Conservation (phyloP, 2,888 invertebrate genomes). For the Eustalomyia histrio region DNA sequence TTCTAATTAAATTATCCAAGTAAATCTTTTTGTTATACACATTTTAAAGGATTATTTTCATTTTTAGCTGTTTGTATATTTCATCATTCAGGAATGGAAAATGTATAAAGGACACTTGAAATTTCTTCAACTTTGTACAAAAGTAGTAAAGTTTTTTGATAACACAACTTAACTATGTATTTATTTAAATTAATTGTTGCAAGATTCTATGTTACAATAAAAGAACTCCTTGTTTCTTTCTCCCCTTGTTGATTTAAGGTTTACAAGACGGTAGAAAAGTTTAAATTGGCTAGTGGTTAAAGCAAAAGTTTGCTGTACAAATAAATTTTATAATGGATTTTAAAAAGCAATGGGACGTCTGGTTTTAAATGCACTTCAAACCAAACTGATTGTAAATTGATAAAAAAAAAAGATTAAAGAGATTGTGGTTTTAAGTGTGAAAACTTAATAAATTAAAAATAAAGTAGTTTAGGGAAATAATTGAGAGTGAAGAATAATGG, state of each 20-base stretch:
- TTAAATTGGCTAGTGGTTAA: neutral
- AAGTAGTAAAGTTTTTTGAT: conserved; percentile 32
- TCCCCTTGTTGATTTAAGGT: neutral
- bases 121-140: neutral
- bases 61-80: neutral
- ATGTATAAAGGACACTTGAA: conserved; percentile 10
- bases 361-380: neutral
- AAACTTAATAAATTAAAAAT: too few species aligned
- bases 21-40: conserved; percentile 18
- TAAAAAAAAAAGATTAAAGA: too few species aligned
- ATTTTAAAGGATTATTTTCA: conserved; percentile 27
- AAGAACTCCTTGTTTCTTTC: neutral
- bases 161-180: conserved; percentile 42
- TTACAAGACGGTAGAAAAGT: neutral
- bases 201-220: neutral
- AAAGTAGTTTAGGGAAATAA: too few species aligned
- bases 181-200: conserved; percentile 49
- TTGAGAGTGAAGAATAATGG: too few species aligned
- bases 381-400: neutral
- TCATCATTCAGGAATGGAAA: neutral
- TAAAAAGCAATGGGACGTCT: neutral
- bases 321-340: neutral
- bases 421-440: too few species aligned
- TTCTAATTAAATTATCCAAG: conserved; percentile 45
- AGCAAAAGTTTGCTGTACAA: neutral